Conservation (phyloP, 2,797 vertebrate genomes). For the Hephaestus fuliginosus region DNA sequence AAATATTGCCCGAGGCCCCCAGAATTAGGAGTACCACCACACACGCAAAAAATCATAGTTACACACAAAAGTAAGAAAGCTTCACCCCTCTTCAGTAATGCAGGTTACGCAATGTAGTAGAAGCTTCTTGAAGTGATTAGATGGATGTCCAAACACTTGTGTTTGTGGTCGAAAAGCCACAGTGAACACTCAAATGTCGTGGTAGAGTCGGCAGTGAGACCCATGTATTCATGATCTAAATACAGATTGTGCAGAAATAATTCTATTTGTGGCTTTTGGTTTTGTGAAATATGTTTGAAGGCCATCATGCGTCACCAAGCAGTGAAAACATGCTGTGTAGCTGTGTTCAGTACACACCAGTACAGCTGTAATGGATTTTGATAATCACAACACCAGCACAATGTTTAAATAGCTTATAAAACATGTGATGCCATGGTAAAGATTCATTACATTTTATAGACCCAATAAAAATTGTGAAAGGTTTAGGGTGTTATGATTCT, state of each 20-base stretch:
- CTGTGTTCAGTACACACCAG: constrained; percentile 12
- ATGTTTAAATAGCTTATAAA: constrained; percentile 60
- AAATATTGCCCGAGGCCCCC: constrained; percentile 28
- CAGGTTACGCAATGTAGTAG: constrained; percentile 20
- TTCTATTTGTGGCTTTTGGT: constrained; percentile 67
- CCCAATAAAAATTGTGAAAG: constrained; percentile 64
- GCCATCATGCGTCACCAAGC: constrained; percentile 37
- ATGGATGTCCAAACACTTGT: constrained; percentile 46
- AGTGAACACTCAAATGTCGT: constrained; percentile 28
- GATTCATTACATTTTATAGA: constrained; percentile 77
- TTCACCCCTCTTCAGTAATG: neutral
- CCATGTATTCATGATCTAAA: constrained; percentile 47
- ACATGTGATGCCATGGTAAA: constrained; percentile 58
- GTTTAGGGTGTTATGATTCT: constrained; percentile 64
- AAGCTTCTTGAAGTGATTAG: constrained; percentile 59
- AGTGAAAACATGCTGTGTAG: constrained; percentile 24
- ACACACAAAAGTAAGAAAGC: constrained; percentile 3
- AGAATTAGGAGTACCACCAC: constrained; percentile 12
- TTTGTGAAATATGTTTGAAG: constrained; percentile 43
- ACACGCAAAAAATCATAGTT: constrained; percentile 14
- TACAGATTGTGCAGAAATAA: constrained; percentile 57
- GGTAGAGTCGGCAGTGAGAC: constrained; percentile 49
- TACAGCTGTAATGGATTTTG: constrained; percentile 59
- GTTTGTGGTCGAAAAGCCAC: constrained; percentile 52
- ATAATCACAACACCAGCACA: constrained; percentile 45